A percentile compares a stretch with the other conserved stretches of the same genome.
phyloP scores from a whole-genome alignment of 2,797 vertebrate species.

The Etheostoma perlongum region DNA sequence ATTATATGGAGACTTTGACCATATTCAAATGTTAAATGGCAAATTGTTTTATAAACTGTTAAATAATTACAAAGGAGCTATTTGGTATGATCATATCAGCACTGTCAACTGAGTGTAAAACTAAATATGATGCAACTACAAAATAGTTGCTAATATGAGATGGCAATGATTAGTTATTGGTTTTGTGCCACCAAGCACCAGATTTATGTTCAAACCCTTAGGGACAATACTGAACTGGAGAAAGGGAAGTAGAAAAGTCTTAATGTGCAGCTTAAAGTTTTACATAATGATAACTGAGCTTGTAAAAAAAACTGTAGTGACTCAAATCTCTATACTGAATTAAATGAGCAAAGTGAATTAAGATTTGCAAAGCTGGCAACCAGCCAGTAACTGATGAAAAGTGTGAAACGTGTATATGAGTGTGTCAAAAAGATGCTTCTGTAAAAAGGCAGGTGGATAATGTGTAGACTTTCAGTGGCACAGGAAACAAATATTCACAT shows the following conservation, averaged over 20 bases:
- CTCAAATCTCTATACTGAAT: neutral
- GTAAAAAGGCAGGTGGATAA: neutral
- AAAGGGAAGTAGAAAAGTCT: neutral
- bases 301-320: neutral
- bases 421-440: slow-evolving; percentile 1
- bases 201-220: slow-evolving; percentile 22
- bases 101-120: neutral
- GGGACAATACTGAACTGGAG: neutral
- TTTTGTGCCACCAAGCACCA: slow-evolving; percentile 17
- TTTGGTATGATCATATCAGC: neutral
- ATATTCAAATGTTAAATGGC: neutral
- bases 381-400: slow-evolving; percentile 2
- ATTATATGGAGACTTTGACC: neutral
- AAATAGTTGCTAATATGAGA: slow-evolving; percentile 20
- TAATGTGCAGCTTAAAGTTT: slow-evolving; percentile 1
- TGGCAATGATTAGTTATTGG: slow-evolving; percentile 27
- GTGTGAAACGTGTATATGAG: neutral
- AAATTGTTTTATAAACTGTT: neutral
- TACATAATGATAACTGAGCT: neutral
- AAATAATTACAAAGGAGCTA: neutral
- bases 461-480: neutral
- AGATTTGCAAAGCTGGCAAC: slow-evolving; percentile 3
- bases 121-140: slow-evolving; percentile 7
- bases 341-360: slow-evolving; percentile 2
- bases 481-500: slow-evolving; percentile 16